phyloP scores from a whole-genome alignment of 1,140 invertebrate species.

The Oryctes rhinoceros region DNA sequence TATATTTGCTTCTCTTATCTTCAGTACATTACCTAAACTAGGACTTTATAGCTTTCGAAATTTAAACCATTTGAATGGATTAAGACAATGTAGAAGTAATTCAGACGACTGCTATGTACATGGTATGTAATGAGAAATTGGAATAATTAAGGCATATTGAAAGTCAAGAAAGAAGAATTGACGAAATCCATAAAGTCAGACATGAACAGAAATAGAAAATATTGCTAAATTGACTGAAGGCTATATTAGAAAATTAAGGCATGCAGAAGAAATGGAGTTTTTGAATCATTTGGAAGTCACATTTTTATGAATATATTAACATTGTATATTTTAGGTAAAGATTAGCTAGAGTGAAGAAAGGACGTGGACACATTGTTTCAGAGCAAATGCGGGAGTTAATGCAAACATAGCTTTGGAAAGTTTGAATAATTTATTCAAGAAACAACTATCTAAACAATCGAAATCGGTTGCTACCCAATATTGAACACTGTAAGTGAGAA shows the following conservation, averaged over 20 bases:
- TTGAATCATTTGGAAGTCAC: slow-evolving; percentile 45
- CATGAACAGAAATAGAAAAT: background rate
- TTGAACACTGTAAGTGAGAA: too few relatives aligned
- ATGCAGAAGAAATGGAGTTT: slow-evolving; percentile 45
- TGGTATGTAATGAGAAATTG: slow-evolving; percentile 48
- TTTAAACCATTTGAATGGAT: too few relatives aligned
- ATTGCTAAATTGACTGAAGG: background rate
- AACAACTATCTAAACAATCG: slow-evolving; percentile 29
- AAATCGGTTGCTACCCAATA: slow-evolving; percentile 22
- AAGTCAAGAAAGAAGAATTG: slow-evolving; percentile 32
- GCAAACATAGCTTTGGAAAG: slow-evolving; percentile 39
- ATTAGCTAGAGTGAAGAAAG: slow-evolving; percentile 47
- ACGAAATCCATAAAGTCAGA: slow-evolving; percentile 37
- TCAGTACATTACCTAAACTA: too few relatives aligned
- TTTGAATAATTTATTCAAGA: slow-evolving; percentile 43
- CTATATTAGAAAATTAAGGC: slow-evolving; percentile 1
- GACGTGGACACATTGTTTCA: slow-evolving; percentile 41
- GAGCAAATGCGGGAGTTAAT: slow-evolving; percentile 36
- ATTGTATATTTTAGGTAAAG: slow-evolving; percentile 40
- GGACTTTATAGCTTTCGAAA: too few relatives aligned
- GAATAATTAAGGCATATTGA: slow-evolving; percentile 43
- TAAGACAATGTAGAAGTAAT: too few relatives aligned
- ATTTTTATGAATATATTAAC: background rate
- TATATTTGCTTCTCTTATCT: too few relatives aligned
- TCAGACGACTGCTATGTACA: slow-evolving; percentile 46